Percentiles rank a stretch among this genome's conserved stretches.
These are phyloP conservation scores for Pipistrellus pipistrellus DNA, from an alignment of 2,797 vertebrate species.

Conservation along the genomic window DNA sequence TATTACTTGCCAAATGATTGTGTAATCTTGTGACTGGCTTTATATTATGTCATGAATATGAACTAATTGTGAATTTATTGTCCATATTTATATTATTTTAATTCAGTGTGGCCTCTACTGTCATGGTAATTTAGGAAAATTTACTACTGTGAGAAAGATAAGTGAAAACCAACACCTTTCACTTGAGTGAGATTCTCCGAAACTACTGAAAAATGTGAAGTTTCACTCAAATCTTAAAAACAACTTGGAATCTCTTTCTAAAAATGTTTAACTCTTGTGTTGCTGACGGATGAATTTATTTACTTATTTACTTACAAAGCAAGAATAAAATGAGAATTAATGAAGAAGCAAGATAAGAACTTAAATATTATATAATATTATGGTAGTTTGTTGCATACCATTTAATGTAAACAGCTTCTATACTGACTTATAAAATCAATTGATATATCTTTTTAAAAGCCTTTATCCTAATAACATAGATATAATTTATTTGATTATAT, in stretches of 20 bases:
- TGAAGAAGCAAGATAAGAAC: not conserved
- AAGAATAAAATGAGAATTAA: not conserved
- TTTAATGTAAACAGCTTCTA: not conserved
- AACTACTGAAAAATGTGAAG: not conserved
- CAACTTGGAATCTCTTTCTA: not conserved
- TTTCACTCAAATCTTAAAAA: conserved; percentile 12
- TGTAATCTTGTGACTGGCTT: not conserved
- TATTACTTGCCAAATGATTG: not conserved
- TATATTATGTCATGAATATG: not conserved
- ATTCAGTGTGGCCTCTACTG: not conserved
- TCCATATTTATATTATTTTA: not conserved
- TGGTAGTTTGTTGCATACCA: not conserved
- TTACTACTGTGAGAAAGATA: not conserved
- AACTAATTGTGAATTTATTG: not conserved
- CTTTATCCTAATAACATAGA: not conserved
- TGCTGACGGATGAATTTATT: not conserved
- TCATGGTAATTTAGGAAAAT: not conserved
- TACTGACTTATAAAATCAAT: not conserved
- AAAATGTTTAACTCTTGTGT: not conserved
- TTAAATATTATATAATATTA: not conserved
- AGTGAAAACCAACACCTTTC: not conserved
- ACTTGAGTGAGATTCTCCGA: not conserved
- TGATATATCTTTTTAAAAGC: not conserved
- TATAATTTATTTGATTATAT: conserved; percentile 2
- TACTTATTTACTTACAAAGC: not conserved